Evolutionary conservation across 2,797 vertebrate species (phyloP).

Genomic region (Onychomys torridus): DNA sequence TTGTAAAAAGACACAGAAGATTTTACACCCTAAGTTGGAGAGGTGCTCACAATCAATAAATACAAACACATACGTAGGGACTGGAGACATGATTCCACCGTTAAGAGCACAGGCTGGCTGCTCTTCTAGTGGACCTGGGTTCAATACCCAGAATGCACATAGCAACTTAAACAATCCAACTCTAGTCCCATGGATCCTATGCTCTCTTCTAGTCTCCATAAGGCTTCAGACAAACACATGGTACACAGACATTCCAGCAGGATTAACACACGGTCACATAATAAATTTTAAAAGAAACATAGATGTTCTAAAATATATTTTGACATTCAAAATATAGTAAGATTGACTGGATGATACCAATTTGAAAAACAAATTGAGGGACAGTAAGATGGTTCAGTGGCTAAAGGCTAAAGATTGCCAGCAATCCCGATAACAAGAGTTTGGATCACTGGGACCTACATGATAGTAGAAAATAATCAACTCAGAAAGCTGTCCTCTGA

Average conservation of each 20-base stretch:
- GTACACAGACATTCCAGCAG: not conserved
- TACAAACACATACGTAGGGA: not conserved
- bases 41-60: not conserved
- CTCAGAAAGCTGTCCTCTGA: not conserved
- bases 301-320: not conserved
- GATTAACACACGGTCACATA: not conserved
- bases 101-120: not conserved
- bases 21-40: slow-evolving; percentile 5
- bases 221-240: not conserved
- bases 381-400: not conserved
- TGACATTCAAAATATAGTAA: slow-evolving; percentile 23
- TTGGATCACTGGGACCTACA: not conserved
- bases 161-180: not conserved
- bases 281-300: not conserved
- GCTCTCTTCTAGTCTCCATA: not conserved
- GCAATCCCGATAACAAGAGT: not conserved
- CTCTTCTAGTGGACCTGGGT: not conserved
- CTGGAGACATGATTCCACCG: not conserved
- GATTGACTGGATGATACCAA: not conserved
- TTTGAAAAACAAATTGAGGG: not conserved
- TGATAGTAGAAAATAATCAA: not conserved
- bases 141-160: not conserved
- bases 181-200: not conserved
- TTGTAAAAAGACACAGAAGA: not conserved
- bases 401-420: not conserved